Base-by-base conservation (phyloP, 53 echinoderm and acorn worm species). In the Stichopus horrens region DNA sequence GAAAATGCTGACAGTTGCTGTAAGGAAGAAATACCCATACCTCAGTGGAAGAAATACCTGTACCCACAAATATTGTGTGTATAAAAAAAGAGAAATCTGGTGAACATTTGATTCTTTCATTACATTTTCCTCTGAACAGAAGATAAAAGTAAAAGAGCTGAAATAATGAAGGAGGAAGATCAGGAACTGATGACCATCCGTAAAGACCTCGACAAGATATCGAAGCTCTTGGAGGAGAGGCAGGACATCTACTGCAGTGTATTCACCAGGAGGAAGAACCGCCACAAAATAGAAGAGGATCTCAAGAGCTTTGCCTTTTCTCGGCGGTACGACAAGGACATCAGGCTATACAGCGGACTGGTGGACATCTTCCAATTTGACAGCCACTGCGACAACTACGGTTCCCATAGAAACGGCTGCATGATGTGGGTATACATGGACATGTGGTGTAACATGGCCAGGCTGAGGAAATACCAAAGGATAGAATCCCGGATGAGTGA, bases 351-450 rank as follows among this genome's bases (percentile, higher is more conserved):
- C 87, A 54, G 4, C 1, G 97, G 95, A 1, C 23, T 97, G 57
- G 54, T 88, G 74, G 91, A 95, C 11, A 93, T 97, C 52, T 77
- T 97, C 4, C 83, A 90, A 56, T 86, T 88, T 37, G 97, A 95
- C 73, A 88, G 59, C 11, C 89, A 91, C 57, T 95, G 97, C 23
- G 66, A 65, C 51, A 63, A 18, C 10, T 65, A 85, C 53, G 90
- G 92, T 1, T 37, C 7, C 7, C 81, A 53, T 21, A 66, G 56
- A 13, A 92, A 95, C 65, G 97, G 97, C 74, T 94, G 91, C 88
- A 73, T 96, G 22, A 96, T 96, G 97, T 95, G 97, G 97, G 90
- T 91, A 4, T 96, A 93, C 63, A 54, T 96, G 90, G 91, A 95
- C 23, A 77, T 93, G 53, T 94, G 94, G 95, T 52, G 90, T 77